Percentiles rank a stretch among this genome's conserved stretches.
These are phyloP conservation scores for Coleophora flavipennella DNA, from an alignment of 2,888 invertebrate species.

Conservation along the genomic window DNA sequence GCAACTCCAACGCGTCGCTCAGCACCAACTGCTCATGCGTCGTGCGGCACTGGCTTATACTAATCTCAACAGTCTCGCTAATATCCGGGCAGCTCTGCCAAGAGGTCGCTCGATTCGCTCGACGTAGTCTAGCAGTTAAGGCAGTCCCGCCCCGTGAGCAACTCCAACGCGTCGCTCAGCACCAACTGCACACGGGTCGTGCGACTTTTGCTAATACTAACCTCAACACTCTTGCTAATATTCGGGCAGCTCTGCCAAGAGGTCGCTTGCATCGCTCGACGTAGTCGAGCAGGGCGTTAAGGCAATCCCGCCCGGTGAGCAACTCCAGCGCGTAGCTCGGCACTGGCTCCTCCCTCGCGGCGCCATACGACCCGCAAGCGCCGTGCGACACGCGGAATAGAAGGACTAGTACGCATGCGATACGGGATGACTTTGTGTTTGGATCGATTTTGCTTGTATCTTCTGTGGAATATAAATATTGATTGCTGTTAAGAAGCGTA, in stretches of 20 bases:
- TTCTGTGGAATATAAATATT: conserved; percentile 16
- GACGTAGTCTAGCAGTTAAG: no score
- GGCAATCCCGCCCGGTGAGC: conserved; percentile 46
- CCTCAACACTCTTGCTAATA: conserved; percentile 69
- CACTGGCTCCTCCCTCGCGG: conserved; percentile 36
- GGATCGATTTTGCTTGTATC: conserved; percentile 27
- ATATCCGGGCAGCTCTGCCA: no score
- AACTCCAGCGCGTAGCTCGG: conserved; percentile 44
- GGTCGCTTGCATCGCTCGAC: conserved; percentile 58
- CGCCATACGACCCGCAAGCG: conserved; percentile 32
- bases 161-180: conserved; percentile 42
- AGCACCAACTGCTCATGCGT: no score
- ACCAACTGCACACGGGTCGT: no score
- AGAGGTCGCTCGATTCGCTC: no score
- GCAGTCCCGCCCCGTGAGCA: conserved; percentile 46
- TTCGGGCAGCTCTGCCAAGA: conserved; percentile 59
- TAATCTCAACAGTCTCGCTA: no score
- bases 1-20: conserved; percentile 42
- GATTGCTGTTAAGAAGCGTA: no score
- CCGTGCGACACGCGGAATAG: conserved; percentile 55
- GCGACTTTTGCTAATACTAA: no score
- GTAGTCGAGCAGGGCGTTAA: conserved; percentile 60
- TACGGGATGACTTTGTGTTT: conserved; percentile 40
- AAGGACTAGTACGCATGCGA: conserved; percentile 54
- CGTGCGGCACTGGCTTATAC: no score